Conservation (phyloP, 2,797 vertebrate genomes). For the Halcyon smyrnensis region DNA sequence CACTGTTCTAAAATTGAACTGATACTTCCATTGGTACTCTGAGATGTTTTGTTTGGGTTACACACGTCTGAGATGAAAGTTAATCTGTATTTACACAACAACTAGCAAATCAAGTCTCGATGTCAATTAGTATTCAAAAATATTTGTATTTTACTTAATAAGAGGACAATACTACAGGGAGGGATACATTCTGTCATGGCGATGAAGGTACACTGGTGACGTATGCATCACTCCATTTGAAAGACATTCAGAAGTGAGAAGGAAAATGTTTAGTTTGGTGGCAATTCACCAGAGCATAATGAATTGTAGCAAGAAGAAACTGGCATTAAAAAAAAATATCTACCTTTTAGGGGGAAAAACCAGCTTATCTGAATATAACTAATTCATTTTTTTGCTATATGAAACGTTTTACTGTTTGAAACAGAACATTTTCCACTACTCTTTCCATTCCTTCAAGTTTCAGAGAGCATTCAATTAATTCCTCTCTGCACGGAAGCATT, state of each 20-base stretch:
- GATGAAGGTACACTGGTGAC: background rate
- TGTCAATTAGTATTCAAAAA: background rate
- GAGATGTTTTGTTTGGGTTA: background rate
- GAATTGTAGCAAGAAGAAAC: background rate
- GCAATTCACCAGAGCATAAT: background rate
- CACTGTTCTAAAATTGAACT: background rate
- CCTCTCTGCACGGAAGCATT: background rate
- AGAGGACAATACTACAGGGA: background rate
- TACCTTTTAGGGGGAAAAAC: background rate
- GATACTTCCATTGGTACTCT: background rate
- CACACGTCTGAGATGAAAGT: background rate
- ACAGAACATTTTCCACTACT: background rate
- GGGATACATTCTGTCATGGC: background rate
- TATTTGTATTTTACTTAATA: background rate
- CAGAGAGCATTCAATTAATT: background rate
- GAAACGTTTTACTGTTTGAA: background rate
- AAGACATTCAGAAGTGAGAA: background rate
- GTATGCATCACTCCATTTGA: background rate
- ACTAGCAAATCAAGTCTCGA: background rate
- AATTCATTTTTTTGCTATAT: background rate
- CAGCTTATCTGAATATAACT: background rate
- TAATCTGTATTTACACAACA: background rate
- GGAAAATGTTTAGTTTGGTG: background rate
- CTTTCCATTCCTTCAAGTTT: background rate
- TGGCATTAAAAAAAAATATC: background rate